A percentile compares a stretch with the other conserved stretches of the same genome.
Conservation (phyloP, 1,140 invertebrate species). For the Bombyx mandarina region DNA sequence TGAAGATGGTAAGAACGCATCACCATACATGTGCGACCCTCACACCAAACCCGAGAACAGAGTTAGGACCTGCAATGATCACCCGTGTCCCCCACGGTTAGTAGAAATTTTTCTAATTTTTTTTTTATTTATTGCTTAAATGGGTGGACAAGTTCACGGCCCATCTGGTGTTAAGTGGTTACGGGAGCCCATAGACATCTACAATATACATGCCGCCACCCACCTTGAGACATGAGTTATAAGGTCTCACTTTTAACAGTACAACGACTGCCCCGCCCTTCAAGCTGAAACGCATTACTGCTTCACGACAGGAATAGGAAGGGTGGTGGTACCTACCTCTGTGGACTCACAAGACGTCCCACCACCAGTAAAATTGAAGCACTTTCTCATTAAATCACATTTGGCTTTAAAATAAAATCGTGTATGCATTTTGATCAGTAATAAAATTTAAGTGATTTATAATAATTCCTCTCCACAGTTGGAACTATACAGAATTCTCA, state of each 20-base stretch:
- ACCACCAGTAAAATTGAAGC: background rate
- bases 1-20: conserved; percentile 86
- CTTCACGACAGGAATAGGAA: no score
- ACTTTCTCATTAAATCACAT: background rate
- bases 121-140: background rate
- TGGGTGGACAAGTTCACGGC: no score
- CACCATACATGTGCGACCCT: conserved; percentile 85
- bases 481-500: conserved; percentile 89
- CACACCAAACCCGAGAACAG: conserved; percentile 89
- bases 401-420: background rate
- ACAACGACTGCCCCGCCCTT: no score
- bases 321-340: no score
- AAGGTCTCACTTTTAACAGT: no score
- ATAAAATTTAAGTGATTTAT: conserved; percentile 7
- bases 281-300: no score
- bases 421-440: background rate
- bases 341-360: background rate
- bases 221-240: no score
- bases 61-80: conserved; percentile 93
- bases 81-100: conserved; percentile 87
- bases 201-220: no score
- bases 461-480: conserved; percentile 64
- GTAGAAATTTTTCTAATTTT: conserved; percentile 7
- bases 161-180: no score
- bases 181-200: no score